phyloP scores from a whole-genome alignment of 2,797 vertebrate species.

The Fratercula arctica region DNA sequence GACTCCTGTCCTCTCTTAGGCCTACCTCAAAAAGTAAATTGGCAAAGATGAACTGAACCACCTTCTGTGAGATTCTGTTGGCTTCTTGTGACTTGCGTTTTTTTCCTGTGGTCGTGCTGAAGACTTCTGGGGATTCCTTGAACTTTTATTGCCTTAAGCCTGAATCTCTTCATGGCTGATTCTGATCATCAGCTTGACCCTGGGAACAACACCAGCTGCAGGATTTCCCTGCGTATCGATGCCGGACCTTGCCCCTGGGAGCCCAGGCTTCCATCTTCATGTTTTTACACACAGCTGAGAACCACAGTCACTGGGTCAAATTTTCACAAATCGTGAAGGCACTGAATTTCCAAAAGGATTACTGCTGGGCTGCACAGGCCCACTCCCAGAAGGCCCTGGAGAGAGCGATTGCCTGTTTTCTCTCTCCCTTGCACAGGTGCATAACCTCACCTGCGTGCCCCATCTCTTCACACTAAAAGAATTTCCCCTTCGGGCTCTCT shows the following conservation, averaged over 20 bases:
- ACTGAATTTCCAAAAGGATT: slow-evolving; percentile 37
- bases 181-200: slow-evolving; percentile 37
- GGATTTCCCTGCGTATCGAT: background rate
- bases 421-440: slow-evolving; percentile 25
- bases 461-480: slow-evolving; percentile 40
- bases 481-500: slow-evolving; percentile 37
- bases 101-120: background rate
- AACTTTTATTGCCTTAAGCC: slow-evolving; percentile 30
- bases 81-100: background rate
- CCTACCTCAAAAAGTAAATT: background rate
- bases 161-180: background rate
- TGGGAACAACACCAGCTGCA: background rate
- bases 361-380: background rate
- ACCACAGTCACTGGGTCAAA: slow-evolving; percentile 48
- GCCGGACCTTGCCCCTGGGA: background rate
- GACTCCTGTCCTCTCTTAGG: background rate
- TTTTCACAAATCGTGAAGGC: slow-evolving; percentile 12
- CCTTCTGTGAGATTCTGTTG: background rate
- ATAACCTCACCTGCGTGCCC: slow-evolving; percentile 60
- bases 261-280: background rate
- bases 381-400: background rate
- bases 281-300: slow-evolving; percentile 15
- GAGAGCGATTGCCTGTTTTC: slow-evolving; percentile 22
- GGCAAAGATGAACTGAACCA: background rate
- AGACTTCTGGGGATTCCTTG: slow-evolving; percentile 10